phyloP scores from a whole-genome alignment of 1,140 invertebrate species.

The Pseudobourletiella spinata region DNA sequence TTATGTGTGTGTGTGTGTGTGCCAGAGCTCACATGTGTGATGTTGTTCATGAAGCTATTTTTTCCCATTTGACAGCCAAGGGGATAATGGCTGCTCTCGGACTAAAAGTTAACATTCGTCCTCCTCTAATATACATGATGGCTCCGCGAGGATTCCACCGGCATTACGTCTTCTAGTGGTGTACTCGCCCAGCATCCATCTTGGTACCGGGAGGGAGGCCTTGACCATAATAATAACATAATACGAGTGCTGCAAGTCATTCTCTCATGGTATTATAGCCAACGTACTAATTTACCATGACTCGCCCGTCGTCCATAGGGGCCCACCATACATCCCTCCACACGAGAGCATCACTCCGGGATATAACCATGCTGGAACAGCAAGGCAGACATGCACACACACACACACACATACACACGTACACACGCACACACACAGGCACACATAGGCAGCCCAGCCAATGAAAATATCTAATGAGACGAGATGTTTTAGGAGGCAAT shows the following conservation, averaged over 20 bases:
- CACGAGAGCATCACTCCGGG: no score
- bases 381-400: neutral
- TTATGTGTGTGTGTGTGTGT: no score
- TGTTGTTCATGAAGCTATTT: conserved; percentile 7
- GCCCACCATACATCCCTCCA: no score
- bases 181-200: neutral
- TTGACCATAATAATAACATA: neutral
- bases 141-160: neutral
- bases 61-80: conserved; percentile 5
- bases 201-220: no score
- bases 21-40: no score
- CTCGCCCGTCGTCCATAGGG: neutral
- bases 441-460: conserved; percentile 11
- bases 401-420: neutral
- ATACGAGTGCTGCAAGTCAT: no score
- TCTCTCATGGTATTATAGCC: neutral
- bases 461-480: conserved; percentile 30
- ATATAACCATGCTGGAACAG: neutral
- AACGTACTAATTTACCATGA: neutral
- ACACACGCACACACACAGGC: neutral
- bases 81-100: neutral
- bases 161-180: neutral
- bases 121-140: neutral
- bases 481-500: conserved; percentile 30
- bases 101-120: neutral